phyloP scores from a whole-genome alignment of 2,113 vertebrate genomes.

The Mellivora capensis region DNA sequence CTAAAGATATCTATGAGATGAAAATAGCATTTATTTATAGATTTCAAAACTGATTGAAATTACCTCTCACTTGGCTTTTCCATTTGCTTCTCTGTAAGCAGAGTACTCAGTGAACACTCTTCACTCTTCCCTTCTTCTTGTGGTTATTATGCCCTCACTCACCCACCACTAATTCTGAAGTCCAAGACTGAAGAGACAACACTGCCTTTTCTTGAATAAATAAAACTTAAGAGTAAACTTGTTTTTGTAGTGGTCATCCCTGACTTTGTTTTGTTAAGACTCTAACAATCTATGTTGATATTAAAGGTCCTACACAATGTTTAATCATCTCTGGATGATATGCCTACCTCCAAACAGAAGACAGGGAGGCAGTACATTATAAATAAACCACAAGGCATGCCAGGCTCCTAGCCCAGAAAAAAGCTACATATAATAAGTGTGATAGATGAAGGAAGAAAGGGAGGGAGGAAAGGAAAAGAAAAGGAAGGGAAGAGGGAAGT shows the following conservation, averaged over 20 bases:
- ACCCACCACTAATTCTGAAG: background rate
- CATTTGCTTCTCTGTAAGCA: background rate
- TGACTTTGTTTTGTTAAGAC: background rate
- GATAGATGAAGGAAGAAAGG: background rate
- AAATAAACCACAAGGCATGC: background rate
- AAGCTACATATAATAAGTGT: background rate
- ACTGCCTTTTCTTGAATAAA: background rate
- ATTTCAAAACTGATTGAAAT: background rate
- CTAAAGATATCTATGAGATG: background rate
- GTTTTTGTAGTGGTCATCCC: background rate
- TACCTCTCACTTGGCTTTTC: background rate
- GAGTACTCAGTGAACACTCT: background rate
- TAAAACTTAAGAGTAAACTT: background rate
- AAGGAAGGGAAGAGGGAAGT: too few species aligned
- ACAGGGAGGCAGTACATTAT: background rate
- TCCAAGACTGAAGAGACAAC: background rate
- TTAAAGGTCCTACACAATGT: background rate
- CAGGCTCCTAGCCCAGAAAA: background rate
- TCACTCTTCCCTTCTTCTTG: background rate
- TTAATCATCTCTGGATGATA: background rate
- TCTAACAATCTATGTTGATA: background rate
- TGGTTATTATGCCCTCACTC: background rate
- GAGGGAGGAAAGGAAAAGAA: background rate
- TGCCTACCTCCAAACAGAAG: background rate
- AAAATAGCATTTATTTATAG: conserved; percentile 27